phyloP scores from a whole-genome alignment of 1,140 invertebrate species.

The Brachionus koreanus region DNA sequence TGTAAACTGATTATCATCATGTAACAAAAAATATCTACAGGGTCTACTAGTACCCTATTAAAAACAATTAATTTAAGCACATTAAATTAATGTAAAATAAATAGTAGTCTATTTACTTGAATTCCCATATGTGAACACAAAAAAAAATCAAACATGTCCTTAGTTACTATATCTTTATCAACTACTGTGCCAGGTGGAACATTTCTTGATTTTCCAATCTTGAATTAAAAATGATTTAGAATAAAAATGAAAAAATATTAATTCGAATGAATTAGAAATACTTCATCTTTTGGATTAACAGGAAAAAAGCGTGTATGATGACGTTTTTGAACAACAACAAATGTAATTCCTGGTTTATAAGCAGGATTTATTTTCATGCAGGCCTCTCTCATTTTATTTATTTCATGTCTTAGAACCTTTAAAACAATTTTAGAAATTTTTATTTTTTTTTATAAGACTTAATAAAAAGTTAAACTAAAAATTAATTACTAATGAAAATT shows the following conservation, averaged over 20 bases:
- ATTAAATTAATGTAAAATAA: neutral
- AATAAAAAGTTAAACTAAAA: neutral
- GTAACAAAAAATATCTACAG: slow-evolving; percentile 35
- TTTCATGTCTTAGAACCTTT: slow-evolving; percentile 75
- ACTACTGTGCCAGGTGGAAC: slow-evolving; percentile 98
- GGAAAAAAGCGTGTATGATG: slow-evolving; percentile 96
- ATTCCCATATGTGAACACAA: slow-evolving; percentile 99
- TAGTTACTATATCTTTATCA: slow-evolving; percentile 97
- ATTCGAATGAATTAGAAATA: no score
- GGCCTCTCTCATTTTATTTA: slow-evolving; percentile 93
- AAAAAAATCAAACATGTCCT: slow-evolving; percentile 99
- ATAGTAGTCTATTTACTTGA: slow-evolving; percentile 66
- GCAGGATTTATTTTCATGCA: slow-evolving; percentile 96
- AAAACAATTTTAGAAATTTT: neutral
- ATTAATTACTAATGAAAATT: slow-evolving; percentile 62
- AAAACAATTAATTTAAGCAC: neutral
- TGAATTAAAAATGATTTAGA: slow-evolving; percentile 50
- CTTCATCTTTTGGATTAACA: slow-evolving; percentile 88
- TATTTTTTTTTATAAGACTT: neutral
- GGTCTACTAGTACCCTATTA: slow-evolving; percentile 37
- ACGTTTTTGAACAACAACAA: slow-evolving; percentile 96
- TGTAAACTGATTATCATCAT: slow-evolving; percentile 30
- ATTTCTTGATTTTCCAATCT: slow-evolving; percentile 95
- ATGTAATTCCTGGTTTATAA: slow-evolving; percentile 97
- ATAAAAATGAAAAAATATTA: neutral